A percentile compares a stretch with the other conserved stretches of the same genome.
Evolutionary conservation across 2,113 vertebrate genomes (phyloP).

Genomic region (Scortum barcoo): DNA sequence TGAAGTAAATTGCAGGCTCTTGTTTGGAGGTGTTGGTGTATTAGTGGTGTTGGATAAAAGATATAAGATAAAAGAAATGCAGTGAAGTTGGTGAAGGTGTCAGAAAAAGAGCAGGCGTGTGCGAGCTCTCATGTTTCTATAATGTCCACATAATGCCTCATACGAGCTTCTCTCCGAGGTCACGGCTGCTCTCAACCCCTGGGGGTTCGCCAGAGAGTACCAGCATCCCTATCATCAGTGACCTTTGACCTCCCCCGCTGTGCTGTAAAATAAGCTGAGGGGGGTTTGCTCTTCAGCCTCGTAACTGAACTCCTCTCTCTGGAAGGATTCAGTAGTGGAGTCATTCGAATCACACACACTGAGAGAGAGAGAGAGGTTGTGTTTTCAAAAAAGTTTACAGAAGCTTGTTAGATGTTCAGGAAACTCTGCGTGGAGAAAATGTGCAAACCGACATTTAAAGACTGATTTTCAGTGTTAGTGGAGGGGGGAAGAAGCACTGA

Average conservation of each 20-base stretch:
- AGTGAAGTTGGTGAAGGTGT: too few species aligned
- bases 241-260: slow-evolving; percentile 47
- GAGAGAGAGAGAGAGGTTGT: background rate
- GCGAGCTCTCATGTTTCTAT: background rate
- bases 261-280: background rate
- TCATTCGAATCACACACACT: background rate
- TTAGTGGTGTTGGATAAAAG: too few species aligned
- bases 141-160: background rate
- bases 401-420: background rate
- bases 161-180: slow-evolving; percentile 33
- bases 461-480: too few species aligned
- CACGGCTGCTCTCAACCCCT: background rate
- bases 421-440: too few species aligned
- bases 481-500: too few species aligned
- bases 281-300: background rate
- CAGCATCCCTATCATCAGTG: slow-evolving; percentile 16
- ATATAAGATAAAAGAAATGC: too few species aligned
- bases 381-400: background rate
- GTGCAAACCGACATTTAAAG: too few species aligned
- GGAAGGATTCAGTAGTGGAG: background rate
- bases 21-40: too few species aligned
- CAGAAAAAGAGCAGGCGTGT: background rate
- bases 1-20: too few species aligned
- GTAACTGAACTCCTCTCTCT: background rate
- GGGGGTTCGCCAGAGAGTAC: background rate